Evolutionary conservation across 2,888 invertebrate species (phyloP).

Genomic region (Helobdella robusta): DNA sequence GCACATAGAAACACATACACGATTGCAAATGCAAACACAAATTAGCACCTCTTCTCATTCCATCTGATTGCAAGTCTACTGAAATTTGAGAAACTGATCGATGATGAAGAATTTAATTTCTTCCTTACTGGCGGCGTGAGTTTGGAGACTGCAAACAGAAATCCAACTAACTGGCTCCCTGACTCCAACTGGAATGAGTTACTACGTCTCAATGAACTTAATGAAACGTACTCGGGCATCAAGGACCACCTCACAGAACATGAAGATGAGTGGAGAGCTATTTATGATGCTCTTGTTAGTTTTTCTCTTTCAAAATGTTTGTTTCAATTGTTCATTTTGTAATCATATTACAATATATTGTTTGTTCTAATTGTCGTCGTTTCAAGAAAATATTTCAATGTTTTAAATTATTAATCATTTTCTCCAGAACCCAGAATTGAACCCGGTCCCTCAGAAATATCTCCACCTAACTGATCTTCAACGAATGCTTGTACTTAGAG

Average conservation of each 20-base stretch:
- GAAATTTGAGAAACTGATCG: constrained; percentile 47
- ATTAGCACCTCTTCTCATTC: constrained; percentile 52
- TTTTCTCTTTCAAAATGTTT: constrained; percentile 52
- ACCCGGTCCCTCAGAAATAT: constrained; percentile 45
- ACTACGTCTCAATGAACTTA: constrained; percentile 47
- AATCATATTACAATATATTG: background rate
- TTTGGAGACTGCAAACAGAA: constrained; percentile 64
- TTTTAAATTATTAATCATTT: too few relatives aligned
- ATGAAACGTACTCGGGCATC: constrained; percentile 8
- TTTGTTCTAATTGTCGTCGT: background rate
- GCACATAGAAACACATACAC: background rate
- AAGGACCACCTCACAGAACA: constrained; percentile 41
- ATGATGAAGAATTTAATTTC: constrained; percentile 70
- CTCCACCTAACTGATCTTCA: constrained; percentile 46
- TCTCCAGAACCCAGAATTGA: constrained; percentile 8
- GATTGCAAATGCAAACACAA: background rate
- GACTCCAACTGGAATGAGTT: constrained; percentile 59
- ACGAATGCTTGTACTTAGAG: constrained; percentile 48
- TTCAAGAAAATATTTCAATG: too few relatives aligned
- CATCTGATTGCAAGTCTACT: constrained; percentile 50
- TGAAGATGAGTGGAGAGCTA: constrained; percentile 55
- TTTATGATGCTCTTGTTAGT: constrained; percentile 61
- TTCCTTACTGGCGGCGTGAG: constrained; percentile 75
- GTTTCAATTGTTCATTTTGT: constrained; percentile 49
- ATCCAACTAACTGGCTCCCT: constrained; percentile 74